Percentiles rank a stretch among this genome's conserved stretches.
phyloP scores from a whole-genome alignment of 2,888 invertebrate genomes.

The Steinernema hermaphroditum region DNA sequence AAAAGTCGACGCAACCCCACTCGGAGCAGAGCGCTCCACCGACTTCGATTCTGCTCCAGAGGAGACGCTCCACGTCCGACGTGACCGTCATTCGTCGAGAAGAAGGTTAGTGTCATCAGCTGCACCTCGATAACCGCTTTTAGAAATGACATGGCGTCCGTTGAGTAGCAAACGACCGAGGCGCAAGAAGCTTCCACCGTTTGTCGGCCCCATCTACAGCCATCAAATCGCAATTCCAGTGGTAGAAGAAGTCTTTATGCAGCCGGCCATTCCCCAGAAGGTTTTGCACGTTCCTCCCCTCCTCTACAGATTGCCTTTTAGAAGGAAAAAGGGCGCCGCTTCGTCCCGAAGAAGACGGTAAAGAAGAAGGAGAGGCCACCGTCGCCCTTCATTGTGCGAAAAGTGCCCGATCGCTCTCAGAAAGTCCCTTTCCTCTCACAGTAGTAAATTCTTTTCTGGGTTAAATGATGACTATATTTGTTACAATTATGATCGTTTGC shows the following conservation, averaged over 20 bases:
- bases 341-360: neutral
- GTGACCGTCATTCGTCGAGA: neutral
- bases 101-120: neutral
- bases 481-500: no score
- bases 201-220: constrained; percentile 13
- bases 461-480: no score
- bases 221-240: constrained; percentile 25
- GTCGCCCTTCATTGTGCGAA: neutral
- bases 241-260: constrained; percentile 14
- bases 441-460: no score
- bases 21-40: neutral
- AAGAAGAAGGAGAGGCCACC: neutral
- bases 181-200: neutral
- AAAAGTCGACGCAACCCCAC: neutral
- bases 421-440: neutral
- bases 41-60: neutral
- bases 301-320: neutral
- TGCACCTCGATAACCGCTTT: neutral
- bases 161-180: neutral
- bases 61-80: neutral
- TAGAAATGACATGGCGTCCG: constrained; percentile 1
- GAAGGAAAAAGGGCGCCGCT: constrained; percentile 30
- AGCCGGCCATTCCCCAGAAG: constrained; percentile 17
- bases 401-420: neutral
- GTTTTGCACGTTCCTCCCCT: neutral